These are phyloP conservation scores for Chauna torquata DNA, from an alignment of 2,113 vertebrate genomes.

Conservation along the genomic window DNA sequence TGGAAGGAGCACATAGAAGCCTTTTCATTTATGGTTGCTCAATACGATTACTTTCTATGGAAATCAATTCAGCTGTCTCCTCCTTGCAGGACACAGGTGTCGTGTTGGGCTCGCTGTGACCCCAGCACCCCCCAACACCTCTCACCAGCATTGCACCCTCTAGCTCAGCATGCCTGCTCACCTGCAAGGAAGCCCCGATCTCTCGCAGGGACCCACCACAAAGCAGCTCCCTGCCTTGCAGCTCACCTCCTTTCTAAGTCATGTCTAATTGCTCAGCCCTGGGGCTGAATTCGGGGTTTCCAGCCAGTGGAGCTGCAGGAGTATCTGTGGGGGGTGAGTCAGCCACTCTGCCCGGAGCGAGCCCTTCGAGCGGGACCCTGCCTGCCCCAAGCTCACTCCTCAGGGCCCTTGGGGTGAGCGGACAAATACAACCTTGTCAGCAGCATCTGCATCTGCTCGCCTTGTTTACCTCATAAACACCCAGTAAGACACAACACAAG, in stretches of 20 bases:
- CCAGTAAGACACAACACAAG: neutral
- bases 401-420: neutral
- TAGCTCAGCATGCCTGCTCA: neutral
- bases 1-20: neutral
- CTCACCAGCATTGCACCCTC: neutral
- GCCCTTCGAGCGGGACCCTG: neutral
- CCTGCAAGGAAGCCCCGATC: neutral
- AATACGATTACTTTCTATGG: neutral
- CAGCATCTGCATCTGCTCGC: neutral
- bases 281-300: neutral
- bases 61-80: neutral
- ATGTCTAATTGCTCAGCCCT: neutral
- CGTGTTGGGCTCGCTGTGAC: neutral
- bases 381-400: neutral
- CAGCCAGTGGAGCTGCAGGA: neutral
- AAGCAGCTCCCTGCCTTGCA: neutral
- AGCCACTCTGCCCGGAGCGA: neutral
- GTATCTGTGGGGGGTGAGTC: too few relatives aligned
- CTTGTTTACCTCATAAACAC: neutral
- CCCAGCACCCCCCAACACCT: neutral
- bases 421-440: neutral
- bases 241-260: neutral
- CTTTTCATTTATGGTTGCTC: constrained; percentile 19
- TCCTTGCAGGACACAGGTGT: neutral
- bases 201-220: neutral